phyloP scores from a whole-genome alignment of 2,797 vertebrate species.

The Melanotaenia nigrans region DNA sequence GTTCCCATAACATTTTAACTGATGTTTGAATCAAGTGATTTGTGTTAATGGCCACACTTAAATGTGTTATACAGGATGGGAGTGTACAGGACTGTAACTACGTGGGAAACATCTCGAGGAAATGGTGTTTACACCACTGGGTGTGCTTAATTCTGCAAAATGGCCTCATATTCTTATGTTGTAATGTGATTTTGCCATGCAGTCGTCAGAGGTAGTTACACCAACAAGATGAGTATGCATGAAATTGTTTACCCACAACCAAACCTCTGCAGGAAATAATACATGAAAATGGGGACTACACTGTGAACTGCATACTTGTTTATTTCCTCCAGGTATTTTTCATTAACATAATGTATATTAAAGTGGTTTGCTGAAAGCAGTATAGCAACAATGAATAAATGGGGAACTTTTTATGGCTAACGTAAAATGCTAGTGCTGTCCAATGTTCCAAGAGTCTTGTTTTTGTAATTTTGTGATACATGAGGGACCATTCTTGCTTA shows the following conservation, averaged over 20 bases:
- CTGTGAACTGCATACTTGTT: conserved; percentile 1
- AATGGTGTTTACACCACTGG: conserved; percentile 51
- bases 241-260: conserved; percentile 28
- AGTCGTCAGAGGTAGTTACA: conserved; percentile 58
- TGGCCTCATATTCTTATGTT: conserved; percentile 51
- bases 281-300: conserved; percentile 10
- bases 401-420: neutral
- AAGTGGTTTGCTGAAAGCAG: conserved; percentile 1
- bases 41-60: conserved; percentile 47
- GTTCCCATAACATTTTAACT: conserved; percentile 40
- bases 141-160: conserved; percentile 55
- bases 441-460: neutral
- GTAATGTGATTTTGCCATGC: conserved; percentile 57
- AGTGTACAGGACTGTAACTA: conserved; percentile 41
- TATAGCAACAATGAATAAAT: neutral
- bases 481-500: neutral
- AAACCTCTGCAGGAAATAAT: conserved; percentile 9
- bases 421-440: neutral
- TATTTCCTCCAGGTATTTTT: neutral
- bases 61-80: conserved; percentile 43
- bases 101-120: conserved; percentile 43
- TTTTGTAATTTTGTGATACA: conserved; percentile 11
- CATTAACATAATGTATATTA: neutral
- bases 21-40: conserved; percentile 51
- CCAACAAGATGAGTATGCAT: conserved; percentile 47